Conservation (phyloP, 2,797 vertebrate genomes). For the Sebastiscus tertius region DNA sequence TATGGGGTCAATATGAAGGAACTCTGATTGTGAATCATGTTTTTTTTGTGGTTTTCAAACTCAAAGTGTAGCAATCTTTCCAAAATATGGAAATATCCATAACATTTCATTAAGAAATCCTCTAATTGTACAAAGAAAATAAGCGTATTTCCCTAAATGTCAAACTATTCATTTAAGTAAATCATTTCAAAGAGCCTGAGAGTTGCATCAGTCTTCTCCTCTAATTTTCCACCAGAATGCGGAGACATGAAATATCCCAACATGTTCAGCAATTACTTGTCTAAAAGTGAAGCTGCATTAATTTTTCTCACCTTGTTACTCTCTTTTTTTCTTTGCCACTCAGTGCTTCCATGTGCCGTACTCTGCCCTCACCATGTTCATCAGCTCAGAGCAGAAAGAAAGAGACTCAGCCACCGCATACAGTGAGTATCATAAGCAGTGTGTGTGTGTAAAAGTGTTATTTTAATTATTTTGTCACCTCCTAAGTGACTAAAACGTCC, state of each 20-base stretch:
- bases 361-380: slow-evolving; percentile 99
- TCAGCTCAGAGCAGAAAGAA: slow-evolving; percentile 96
- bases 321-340: neutral
- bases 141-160: no score
- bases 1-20: neutral
- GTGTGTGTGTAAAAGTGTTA: neutral
- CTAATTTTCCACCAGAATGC: neutral
- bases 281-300: neutral
- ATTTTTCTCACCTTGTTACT: neutral
- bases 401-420: slow-evolving; percentile 97
- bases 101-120: neutral
- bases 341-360: slow-evolving; percentile 99
- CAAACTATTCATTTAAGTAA: neutral
- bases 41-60: neutral
- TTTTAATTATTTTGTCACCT: neutral
- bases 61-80: neutral
- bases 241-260: neutral
- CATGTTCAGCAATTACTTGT: neutral
- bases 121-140: neutral
- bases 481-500: neutral
- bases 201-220: neutral
- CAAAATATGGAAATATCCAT: neutral
- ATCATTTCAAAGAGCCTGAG: neutral
- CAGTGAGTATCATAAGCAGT: slow-evolving; percentile 82
- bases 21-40: neutral